Percentiles rank a stretch among this genome's conserved stretches.
Conservation (phyloP, 1,140 invertebrate genomes). For the Neomicropteryx cornuta region DNA sequence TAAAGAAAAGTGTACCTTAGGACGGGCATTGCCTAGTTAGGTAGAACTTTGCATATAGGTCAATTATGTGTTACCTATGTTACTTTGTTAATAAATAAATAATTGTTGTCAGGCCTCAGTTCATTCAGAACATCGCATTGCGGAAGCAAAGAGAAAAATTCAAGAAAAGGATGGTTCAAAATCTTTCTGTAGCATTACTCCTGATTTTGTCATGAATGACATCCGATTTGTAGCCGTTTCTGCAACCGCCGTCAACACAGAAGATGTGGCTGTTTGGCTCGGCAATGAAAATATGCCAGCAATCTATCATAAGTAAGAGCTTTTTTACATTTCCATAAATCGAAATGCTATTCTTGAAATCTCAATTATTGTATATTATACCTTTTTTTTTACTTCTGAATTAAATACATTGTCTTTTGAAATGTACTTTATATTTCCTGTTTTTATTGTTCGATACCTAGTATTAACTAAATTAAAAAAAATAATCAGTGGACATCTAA, state of each 20-base stretch:
- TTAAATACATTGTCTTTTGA: neutral
- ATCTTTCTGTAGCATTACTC: neutral
- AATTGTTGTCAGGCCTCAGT: slow-evolving; percentile 18
- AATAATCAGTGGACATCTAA: too few relatives aligned
- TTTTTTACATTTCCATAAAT: neutral
- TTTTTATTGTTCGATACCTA: too few relatives aligned
- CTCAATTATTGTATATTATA: neutral
- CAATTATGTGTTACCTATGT: too few relatives aligned
- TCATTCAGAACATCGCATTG: slow-evolving; percentile 24
- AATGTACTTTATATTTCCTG: too few relatives aligned
- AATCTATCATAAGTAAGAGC: slow-evolving; percentile 37
- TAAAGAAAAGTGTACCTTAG: neutral
- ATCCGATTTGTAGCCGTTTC: slow-evolving; percentile 69
- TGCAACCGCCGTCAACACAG: slow-evolving; percentile 67
- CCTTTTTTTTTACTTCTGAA: neutral
- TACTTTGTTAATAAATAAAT: too few relatives aligned
- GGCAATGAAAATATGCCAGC: slow-evolving; percentile 29
- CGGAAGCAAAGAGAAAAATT: slow-evolving; percentile 20
- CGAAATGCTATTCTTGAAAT: too few relatives aligned
- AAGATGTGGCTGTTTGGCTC: slow-evolving; percentile 66
- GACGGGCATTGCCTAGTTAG: too few relatives aligned
- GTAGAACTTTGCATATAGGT: too few relatives aligned
- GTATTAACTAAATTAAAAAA: too few relatives aligned
- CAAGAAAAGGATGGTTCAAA: slow-evolving; percentile 8
- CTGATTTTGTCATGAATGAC: slow-evolving; percentile 8